Base-by-base conservation (phyloP, 2,888 invertebrate genomes). In the Dasypolia templi region DNA sequence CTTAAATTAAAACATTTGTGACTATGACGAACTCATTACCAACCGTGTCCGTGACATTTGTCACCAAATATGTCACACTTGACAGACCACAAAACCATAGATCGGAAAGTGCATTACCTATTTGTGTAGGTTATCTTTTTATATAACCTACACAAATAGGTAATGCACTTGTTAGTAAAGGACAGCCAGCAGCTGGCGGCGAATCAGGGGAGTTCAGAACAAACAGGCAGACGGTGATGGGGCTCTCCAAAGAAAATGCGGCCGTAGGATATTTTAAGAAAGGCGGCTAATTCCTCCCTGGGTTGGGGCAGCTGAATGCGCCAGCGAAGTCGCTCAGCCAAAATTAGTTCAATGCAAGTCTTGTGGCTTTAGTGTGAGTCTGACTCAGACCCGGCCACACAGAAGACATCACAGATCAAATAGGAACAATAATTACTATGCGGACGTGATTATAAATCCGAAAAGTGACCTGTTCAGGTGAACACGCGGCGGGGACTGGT, bases 31-130 rank as follows among this genome's bases (percentile, higher is more conserved):
- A 35, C 26, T 26, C 22, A 14, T 32, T 26, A 42, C 35, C 12
- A 26, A 51, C 26, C 26, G 53, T 29, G 81, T 19, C 17, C 7
- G 17, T 82, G 64, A 55, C 82, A 64, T 51, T 56, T 56, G 32
- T 22, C 56, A 56, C 56, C 19, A 32, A 56, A 56, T 53, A 6
- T 56, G 66, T 35, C 61, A 72, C 3, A 6, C 29, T n/a, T 55
- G 63, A 55, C 69, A 59, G 9, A 14, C 29, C 17, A n/a, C 29
- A 17, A 26, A 26, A 29, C 11, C 44, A 61, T 35, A 62, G 17
- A 44, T 6, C 35, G 42, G 26, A 44, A 26, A 73, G 35, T 46
- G 32, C 19, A 26, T 19, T 35, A 35, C 4, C 7, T 32, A 14
- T n/a, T 17, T 39, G 19, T 53, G 29, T 9, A 69, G n/a, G 12